Evolutionary conservation across 2,113 vertebrate genomes (phyloP).

Genomic region (Brachyhypopomus gauderio): DNA sequence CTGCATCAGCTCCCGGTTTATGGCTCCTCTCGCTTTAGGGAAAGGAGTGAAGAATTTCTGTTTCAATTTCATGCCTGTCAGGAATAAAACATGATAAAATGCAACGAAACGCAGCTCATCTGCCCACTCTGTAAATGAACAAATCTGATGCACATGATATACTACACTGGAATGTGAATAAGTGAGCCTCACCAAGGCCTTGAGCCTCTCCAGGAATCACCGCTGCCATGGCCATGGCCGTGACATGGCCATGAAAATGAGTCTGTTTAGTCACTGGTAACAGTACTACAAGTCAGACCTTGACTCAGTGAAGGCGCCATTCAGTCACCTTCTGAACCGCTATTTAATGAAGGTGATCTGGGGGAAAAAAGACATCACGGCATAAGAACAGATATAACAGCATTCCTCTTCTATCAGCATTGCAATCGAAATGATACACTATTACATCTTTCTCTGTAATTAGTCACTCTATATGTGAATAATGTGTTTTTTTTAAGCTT

Average conservation of each 20-base stretch:
- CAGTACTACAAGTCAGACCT: conserved; percentile 46
- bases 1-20: conserved; percentile 39
- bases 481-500: neutral
- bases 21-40: conserved; percentile 51
- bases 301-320: conserved; percentile 44
- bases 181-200: conserved; percentile 54
- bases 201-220: conserved; percentile 58
- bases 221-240: conserved; percentile 7
- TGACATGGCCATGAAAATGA: conserved; percentile 45
- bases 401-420: neutral
- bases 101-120: conserved; percentile 53
- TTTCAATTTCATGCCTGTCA: conserved; percentile 63
- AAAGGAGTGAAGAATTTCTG: conserved; percentile 55
- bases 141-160: conserved; percentile 52
- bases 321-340: conserved; percentile 33
- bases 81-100: conserved; percentile 61
- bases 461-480: neutral
- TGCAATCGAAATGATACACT: neutral
- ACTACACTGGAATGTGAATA: conserved; percentile 46
- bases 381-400: neutral
- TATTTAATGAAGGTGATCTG: conserved; percentile 6
- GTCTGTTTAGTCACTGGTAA: conserved; percentile 47
- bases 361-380: conserved; percentile 18
- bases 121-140: conserved; percentile 57
- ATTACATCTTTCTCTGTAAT: neutral